Evolutionary conservation across 2,888 invertebrate species (phyloP), one percentile per base, ranked within the genome.

Genomic region (Tribolium freemani): DNA sequence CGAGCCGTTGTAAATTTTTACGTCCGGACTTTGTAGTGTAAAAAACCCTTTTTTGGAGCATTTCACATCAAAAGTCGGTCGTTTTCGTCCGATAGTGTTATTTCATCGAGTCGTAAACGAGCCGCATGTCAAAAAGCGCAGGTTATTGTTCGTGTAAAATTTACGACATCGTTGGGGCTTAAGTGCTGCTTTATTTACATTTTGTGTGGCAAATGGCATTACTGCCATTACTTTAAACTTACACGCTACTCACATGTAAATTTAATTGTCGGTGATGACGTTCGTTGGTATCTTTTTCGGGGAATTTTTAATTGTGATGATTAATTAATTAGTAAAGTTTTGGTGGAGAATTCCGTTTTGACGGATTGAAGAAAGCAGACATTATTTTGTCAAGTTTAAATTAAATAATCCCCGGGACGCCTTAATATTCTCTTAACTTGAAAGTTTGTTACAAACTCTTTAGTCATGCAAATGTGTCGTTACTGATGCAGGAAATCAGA

Each of bases 361-460:
- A 31, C 51, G 53, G 53, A 71, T 58, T 53, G 71, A 71, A 71
- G 71, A 58, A 67, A 71, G 44, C 67, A 63, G 72, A 69, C 64
- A 64, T 73, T 69, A 69, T 69, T 69, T 66, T 60, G 69, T 69
- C 73, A 66, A 73, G 66, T 66, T 71, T 64, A 70, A 74, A 74
- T 74, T 69, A 74, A 74, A 74, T 74, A 72, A 74, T 72, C 74
- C 45, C 51, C 46, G 51, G 45, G 54, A 67, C 66, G 72, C 74
- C 70, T 66, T 69, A 69, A 74, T 71, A 74, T 74, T 74, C 71
- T 69, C 68, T 60, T 57, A 71, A 71, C 66, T 74, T 48, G 56
- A 72, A 74, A 74, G 74, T 74, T 74, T 69, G 74, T 72, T 74
- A 70, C 60, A 74, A 74, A 74, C 74, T 74, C 74, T 74, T 74